Evolutionary conservation across 1,140 invertebrate genomes (phyloP).

Genomic region (Tribolium castaneum): DNA sequence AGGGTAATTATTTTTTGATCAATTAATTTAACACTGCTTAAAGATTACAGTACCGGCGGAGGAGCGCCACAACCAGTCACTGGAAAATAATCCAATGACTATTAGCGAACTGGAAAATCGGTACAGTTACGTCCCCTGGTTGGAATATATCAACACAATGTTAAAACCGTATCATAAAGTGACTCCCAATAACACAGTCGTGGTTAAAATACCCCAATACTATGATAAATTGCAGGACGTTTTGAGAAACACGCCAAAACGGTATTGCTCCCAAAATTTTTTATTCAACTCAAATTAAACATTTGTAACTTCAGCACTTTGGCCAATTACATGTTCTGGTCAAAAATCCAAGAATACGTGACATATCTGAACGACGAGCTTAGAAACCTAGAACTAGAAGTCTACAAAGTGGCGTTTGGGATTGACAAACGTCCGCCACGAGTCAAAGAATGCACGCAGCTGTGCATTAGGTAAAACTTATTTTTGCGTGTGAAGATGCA

Average conservation of each 20-base stretch:
- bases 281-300: not conserved
- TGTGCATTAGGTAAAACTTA: not conserved
- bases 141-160: slow-evolving; percentile 79
- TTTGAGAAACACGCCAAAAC: slow-evolving; percentile 69
- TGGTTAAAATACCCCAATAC: slow-evolving; percentile 84
- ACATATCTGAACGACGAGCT: slow-evolving; percentile 31
- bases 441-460: slow-evolving; percentile 27
- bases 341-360: not conserved
- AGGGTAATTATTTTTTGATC: slow-evolving; percentile 71
- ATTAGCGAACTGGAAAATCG: slow-evolving; percentile 28
- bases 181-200: slow-evolving; percentile 76
- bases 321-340: slow-evolving; percentile 37
- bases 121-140: slow-evolving; percentile 74
- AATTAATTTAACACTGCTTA: not conserved
- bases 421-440: not conserved
- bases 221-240: slow-evolving; percentile 75
- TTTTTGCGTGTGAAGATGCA: slow-evolving; percentile 61
- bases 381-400: slow-evolving; percentile 23
- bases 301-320: slow-evolving; percentile 12
- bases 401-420: slow-evolving; percentile 30
- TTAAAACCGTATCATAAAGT: slow-evolving; percentile 74
- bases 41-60: slow-evolving; percentile 38
- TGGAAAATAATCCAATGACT: slow-evolving; percentile 42
- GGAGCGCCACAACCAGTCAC: slow-evolving; percentile 33
- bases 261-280: slow-evolving; percentile 53